phyloP scores from a whole-genome alignment of 2,888 invertebrate genomes.

The Zelleria hepariella region DNA sequence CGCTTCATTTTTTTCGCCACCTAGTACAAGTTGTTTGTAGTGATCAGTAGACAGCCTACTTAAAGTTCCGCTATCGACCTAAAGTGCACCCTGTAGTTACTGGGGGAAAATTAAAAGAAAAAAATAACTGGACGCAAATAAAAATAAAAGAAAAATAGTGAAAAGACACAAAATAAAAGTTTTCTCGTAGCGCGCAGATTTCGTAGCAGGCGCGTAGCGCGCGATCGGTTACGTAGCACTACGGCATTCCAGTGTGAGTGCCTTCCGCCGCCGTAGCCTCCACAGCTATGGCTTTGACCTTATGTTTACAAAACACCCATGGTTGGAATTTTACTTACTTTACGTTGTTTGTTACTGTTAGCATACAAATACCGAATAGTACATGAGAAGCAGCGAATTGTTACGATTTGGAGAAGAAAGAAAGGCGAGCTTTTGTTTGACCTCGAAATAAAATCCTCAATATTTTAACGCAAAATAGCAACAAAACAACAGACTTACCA shows the following conservation, averaged over 20 bases:
- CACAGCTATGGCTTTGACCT: neutral
- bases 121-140: no score
- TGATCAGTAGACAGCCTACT: no score
- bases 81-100: no score
- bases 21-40: no score
- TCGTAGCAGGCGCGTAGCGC: constrained; percentile 47
- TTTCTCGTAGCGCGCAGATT: neutral
- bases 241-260: constrained; percentile 1
- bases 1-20: no score
- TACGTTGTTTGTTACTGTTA: constrained; percentile 21
- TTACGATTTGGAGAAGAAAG: neutral
- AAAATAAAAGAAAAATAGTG: neutral
- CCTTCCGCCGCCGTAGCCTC: constrained; percentile 13
- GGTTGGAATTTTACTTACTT: constrained; percentile 11
- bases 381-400: neutral
- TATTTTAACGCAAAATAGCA: constrained; percentile 1
- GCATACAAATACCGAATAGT: no score
- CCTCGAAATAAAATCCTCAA: neutral
- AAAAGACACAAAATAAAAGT: neutral
- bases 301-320: constrained; percentile 6
- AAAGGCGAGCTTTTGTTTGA: constrained; percentile 12
- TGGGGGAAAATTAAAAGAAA: no score
- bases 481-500: constrained; percentile 60
- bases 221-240: constrained; percentile 51
- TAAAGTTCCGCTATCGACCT: no score